A percentile compares a stretch with the other conserved stretches of the same genome.
These are phyloP conservation scores for Drosophila hamatofila DNA, from an alignment of 2,888 invertebrate genomes.

Conservation along the genomic window DNA sequence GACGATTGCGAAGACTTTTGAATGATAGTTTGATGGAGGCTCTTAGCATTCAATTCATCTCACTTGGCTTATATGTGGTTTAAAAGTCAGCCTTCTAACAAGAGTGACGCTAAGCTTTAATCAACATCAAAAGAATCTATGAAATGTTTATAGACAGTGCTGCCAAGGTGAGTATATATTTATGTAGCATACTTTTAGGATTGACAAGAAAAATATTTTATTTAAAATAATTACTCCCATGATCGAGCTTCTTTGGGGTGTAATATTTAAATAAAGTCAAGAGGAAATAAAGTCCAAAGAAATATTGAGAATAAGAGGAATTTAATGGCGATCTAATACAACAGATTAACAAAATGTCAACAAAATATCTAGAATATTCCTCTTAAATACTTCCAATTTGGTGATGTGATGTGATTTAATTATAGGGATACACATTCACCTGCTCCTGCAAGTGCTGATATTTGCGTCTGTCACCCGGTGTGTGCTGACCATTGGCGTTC, in stretches of 20 bases:
- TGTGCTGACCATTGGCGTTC: constrained; percentile 32
- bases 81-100: too few species aligned
- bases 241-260: neutral
- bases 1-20: neutral
- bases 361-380: neutral
- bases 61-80: too few species aligned
- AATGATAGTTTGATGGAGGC: too few species aligned
- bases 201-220: rapidly evolving
- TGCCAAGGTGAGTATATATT: constrained; percentile 11
- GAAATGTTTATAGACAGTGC: constrained; percentile 15
- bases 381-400: constrained; percentile 23
- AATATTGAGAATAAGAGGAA: neutral
- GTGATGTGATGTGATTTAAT: constrained; percentile 20
- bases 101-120: too few species aligned
- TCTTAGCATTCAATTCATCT: too few species aligned
- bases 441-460: constrained; percentile 27
- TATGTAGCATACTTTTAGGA: constrained; percentile 34
- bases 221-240: neutral
- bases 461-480: constrained; percentile 52
- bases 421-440: constrained; percentile 49
- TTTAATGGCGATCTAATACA: neutral
- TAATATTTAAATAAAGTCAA: neutral
- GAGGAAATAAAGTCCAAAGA: neutral
- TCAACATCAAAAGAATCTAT: neutral
- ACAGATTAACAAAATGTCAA: neutral